A percentile compares a stretch with the other conserved stretches of the same genome.
These are phyloP conservation scores for Zophobas atratus DNA, from an alignment of 1,140 invertebrate species.

Conservation along the genomic window DNA sequence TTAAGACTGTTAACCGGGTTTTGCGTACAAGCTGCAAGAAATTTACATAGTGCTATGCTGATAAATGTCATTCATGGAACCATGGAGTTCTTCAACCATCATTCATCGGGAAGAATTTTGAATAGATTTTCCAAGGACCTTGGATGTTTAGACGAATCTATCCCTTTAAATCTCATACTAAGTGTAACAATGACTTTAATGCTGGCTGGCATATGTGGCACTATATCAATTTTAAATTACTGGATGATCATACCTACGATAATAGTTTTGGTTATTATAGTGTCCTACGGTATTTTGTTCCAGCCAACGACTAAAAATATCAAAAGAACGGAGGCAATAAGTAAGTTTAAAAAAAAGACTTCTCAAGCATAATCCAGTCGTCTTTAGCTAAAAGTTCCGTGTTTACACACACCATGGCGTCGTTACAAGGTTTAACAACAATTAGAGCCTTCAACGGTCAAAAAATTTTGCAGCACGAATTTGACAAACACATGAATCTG, in stretches of 20 bases:
- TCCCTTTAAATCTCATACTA: slow-evolving; percentile 77
- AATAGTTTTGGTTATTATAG: slow-evolving; percentile 80
- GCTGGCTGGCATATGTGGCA: background rate
- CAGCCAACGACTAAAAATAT: slow-evolving; percentile 84
- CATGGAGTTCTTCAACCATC: slow-evolving; percentile 88
- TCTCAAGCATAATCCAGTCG: no score
- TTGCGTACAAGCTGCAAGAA: slow-evolving; percentile 75
- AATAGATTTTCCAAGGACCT: slow-evolving; percentile 66
- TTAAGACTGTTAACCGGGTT: slow-evolving; percentile 68
- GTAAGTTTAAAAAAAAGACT: no score
- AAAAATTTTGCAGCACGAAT: slow-evolving; percentile 83
- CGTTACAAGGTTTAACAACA: slow-evolving; percentile 83
- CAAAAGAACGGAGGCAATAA: slow-evolving; percentile 86
- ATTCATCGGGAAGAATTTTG: slow-evolving; percentile 75
- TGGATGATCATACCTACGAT: slow-evolving; percentile 81
- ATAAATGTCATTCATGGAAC: slow-evolving; percentile 71
- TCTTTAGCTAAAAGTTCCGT: slow-evolving; percentile 71
- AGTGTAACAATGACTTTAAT: background rate
- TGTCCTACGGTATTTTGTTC: slow-evolving; percentile 81
- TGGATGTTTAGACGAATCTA: slow-evolving; percentile 75
- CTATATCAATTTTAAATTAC: slow-evolving; percentile 1
- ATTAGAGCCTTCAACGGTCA: slow-evolving; percentile 88
- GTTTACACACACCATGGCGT: slow-evolving; percentile 77
- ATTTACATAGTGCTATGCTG: slow-evolving; percentile 80
- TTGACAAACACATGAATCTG: slow-evolving; percentile 83